Base-by-base conservation (phyloP, 2,113 vertebrate genomes). In the Engraulis encrasicolus region DNA sequence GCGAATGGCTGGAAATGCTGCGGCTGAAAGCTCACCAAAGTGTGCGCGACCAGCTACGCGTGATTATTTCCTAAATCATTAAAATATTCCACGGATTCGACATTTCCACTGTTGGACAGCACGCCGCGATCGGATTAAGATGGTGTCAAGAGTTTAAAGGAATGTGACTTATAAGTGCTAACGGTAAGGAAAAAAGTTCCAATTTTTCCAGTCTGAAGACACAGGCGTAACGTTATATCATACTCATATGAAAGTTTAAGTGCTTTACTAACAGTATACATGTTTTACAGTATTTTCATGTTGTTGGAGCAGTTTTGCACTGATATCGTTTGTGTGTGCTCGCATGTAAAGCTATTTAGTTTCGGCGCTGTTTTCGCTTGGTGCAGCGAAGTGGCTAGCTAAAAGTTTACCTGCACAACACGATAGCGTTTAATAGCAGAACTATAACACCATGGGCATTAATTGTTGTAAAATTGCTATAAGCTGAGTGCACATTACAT, bases 111-210 rank as follows among this genome's bases (percentile, higher is more conserved):
- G 82, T 45, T 83, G 71, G 85, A 87, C 84, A 81, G 85, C 83
- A 49, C 34, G 40, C 58, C 83, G 83, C 40, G 81, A 34, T 84
- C 80, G 89, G 84, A 89, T 87, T 78, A 88, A 23, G 85, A 83
- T 83, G 34, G 83, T 74, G 66, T 82, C 37, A 52, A 40, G 85
- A 48, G 77, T 81, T 17, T 78, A 12, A 50, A 78, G 78, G 34
- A 79, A 6, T 38, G 17, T 84, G 86, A 83, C 84, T 61, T 1
- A 78, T 77, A 78, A 50, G 71, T 80, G 36, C 52, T 50, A 6
- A 89, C 88, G 92, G 92, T 93, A 90, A 87, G 87, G 49, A 78
- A 52, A 90, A 94, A 94, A 94, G 90, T 93, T 93, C 81, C 85
- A 52, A n/a, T 82, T 36, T 52, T 83, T 36, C 85, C 40, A n/a